Evolutionary conservation across 2,113 vertebrate genomes (phyloP), one percentile per base, ranked within the genome.

Genomic region (Pseudopipra pipra): DNA sequence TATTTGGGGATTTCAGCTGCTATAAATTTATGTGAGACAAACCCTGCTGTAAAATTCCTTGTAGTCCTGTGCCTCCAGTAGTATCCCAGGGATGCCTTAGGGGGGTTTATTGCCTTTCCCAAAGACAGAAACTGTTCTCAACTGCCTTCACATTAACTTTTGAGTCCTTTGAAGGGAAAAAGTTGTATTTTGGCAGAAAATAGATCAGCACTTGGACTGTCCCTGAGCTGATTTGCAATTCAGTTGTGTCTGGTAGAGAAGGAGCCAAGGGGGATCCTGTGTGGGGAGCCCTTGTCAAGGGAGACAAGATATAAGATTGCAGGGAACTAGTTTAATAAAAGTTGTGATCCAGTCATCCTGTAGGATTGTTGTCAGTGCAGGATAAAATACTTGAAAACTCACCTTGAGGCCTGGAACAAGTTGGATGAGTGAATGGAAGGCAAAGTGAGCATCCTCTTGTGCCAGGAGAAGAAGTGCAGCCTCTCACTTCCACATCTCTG

Each of bases 171-270:
- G 31, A 73, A 73, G 13, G 41, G 12, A 33, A 28, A 62, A 86
- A 47, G 30, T 33, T 76, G 2, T 11, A 15, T 37, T 43, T 41
- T 44, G 39, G 30, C 20, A 87, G n/a, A 39, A 82, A 72, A 52
- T 1, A 63, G 22, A 52, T 28, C 3, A 25, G 12, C 9, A 4
- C 18, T 85, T 73, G 28, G 49, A 13, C 49, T 62, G 41, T 11
- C 43, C 3, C 0, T 33, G 25, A 43, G 24, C 5, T 1, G 6
- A 1, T 4, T 7, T 11, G 23, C 39, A 19, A 0, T 16, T 21
- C 43, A 4, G 6, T 14, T 37, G 23, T 63, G 46, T 33, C 16
- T 2, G 5, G 8, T 39, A 12, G 5, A 47, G 5, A 13, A 27
- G 44, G 66, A 71, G 15, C 44, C 8, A 6, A 12, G 44, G 37